Evolutionary conservation across 1,140 invertebrate genomes (phyloP).

Genomic region (Archivesica marissinica): DNA sequence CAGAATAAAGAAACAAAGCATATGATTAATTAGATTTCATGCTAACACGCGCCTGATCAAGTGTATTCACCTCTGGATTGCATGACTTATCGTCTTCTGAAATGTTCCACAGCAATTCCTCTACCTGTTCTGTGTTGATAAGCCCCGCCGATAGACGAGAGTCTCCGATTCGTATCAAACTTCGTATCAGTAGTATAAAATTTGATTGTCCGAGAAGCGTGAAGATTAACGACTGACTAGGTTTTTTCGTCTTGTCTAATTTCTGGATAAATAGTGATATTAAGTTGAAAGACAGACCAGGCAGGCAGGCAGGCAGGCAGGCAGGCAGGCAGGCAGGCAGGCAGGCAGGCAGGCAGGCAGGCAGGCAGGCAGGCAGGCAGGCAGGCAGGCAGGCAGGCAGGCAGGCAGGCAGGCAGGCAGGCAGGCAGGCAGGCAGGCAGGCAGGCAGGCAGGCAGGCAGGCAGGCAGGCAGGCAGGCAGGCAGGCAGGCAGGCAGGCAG

Average conservation of each 20-base stretch:
- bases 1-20: neutral
- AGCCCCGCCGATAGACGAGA: too few species aligned
- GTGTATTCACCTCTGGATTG: neutral
- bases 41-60: neutral
- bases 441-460: too few species aligned
- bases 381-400: too few species aligned
- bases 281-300: neutral
- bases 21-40: conserved; percentile 28
- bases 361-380: too few species aligned
- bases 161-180: neutral
- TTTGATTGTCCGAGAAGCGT: neutral
- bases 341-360: too few species aligned
- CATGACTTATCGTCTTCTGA: conserved; percentile 12
- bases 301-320: neutral
- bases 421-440: too few species aligned
- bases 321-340: neutral
- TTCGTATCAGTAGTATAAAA: conserved; percentile 5
- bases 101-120: conserved; percentile 18
- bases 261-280: neutral
- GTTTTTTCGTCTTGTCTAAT: neutral
- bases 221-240: neutral
- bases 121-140: conserved; percentile 19
- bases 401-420: too few species aligned
- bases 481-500: too few species aligned
- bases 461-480: too few species aligned